A percentile compares a stretch with the other conserved stretches of the same genome.
Evolutionary conservation across 2,888 invertebrate species (phyloP).

Genomic region (Lamellibrachia satsuma): DNA sequence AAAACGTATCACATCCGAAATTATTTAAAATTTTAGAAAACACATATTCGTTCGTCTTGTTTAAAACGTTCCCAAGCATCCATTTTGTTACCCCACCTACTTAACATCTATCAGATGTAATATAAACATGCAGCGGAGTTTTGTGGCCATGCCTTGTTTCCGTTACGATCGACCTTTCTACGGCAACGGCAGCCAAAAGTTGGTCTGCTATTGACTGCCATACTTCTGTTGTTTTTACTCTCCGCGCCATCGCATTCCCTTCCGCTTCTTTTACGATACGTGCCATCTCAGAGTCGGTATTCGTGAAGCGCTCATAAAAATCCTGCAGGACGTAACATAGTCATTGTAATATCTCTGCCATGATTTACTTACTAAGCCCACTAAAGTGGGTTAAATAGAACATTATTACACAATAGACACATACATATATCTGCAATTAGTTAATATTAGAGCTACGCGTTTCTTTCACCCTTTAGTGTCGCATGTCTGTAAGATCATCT

Average conservation of each 20-base stretch:
- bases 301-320: constrained; percentile 31
- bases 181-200: constrained; percentile 26
- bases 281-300: neutral
- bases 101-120: neutral
- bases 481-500: neutral
- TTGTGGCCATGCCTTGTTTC: neutral
- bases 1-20: too few species aligned
- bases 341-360: neutral
- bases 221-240: neutral
- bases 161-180: neutral
- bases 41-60: neutral
- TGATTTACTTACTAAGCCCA: neutral
- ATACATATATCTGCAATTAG: neutral
- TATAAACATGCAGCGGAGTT: neutral
- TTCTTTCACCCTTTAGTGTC: neutral
- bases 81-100: neutral
- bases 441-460: neutral
- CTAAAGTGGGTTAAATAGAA: neutral
- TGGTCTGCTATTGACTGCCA: constrained; percentile 32
- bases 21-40: neutral
- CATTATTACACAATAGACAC: neutral
- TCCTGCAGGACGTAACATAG: constrained; percentile 10
- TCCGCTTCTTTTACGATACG: constrained; percentile 27
- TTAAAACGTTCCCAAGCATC: neutral
- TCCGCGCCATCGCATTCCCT: constrained; percentile 20